A percentile compares a stretch with the other conserved stretches of the same genome.
phyloP scores from a whole-genome alignment of 2,113 vertebrate species.

The Odobenus rosmarus region DNA sequence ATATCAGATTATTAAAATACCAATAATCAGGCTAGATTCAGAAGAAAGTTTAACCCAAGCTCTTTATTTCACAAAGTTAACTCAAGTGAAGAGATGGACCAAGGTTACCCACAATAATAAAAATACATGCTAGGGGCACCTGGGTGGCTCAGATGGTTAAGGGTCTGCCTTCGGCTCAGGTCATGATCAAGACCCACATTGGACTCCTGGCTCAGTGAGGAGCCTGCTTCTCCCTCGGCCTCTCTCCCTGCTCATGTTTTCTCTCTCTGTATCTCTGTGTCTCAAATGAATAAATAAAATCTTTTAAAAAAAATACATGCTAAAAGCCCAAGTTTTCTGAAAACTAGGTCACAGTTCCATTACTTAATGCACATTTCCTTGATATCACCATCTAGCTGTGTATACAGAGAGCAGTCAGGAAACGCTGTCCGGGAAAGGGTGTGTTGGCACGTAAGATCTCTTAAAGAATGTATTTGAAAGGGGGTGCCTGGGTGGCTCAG shows the following conservation, averaged over 20 bases:
- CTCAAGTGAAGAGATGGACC: neutral
- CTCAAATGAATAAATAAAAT: too few relatives aligned
- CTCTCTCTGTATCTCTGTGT: too few relatives aligned
- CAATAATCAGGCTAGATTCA: neutral
- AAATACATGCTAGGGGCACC: neutral
- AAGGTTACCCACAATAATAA: neutral
- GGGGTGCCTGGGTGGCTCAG: too few relatives aligned
- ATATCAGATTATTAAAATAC: neutral
- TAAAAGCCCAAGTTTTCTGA: neutral
- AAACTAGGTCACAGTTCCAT: neutral
- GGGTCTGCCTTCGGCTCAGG: too few relatives aligned
- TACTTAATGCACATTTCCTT: neutral
- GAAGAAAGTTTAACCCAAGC: neutral
- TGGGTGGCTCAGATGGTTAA: too few relatives aligned
- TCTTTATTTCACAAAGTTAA: neutral
- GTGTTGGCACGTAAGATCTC: too few relatives aligned
- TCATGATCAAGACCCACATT: too few relatives aligned
- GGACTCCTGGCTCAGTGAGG: too few relatives aligned
- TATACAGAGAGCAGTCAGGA: fast-evolving
- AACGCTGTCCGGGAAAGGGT: fast-evolving
- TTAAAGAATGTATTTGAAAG: neutral
- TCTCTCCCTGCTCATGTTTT: too few relatives aligned
- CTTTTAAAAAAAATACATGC: neutral
- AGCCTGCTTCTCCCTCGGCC: too few relatives aligned
- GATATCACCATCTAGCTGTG: neutral